These are phyloP conservation scores for Drosophila anomelani DNA, from an alignment of 2,888 invertebrate species.

Conservation along the genomic window DNA sequence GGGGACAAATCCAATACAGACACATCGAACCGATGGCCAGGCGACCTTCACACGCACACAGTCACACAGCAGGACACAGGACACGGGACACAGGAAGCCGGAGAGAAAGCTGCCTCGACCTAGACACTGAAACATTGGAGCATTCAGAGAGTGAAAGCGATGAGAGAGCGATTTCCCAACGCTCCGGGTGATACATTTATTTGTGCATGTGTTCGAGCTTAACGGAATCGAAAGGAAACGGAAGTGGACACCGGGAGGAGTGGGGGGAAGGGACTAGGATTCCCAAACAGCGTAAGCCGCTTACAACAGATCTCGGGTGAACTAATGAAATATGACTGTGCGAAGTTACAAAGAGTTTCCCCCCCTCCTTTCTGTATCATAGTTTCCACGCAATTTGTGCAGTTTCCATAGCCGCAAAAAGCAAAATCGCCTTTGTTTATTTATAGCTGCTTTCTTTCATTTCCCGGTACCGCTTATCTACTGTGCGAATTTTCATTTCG, in stretches of 20 bases:
- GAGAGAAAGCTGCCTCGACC: constrained; percentile 69
- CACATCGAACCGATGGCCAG: constrained; percentile 24
- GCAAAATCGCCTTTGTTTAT: constrained; percentile 2
- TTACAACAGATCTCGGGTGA: constrained; percentile 46
- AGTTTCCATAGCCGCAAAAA: constrained; percentile 5
- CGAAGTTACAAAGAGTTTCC: constrained; percentile 14
- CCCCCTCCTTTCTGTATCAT: neutral
- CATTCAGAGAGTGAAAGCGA: constrained; percentile 12
- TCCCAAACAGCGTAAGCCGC: constrained; percentile 63
- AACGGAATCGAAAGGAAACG: constrained; percentile 29
- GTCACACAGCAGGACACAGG: constrained; percentile 23
- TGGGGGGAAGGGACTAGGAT: neutral
- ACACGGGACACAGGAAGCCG: constrained; percentile 7
- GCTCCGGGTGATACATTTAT: constrained; percentile 32
- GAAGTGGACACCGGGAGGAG: constrained; percentile 12
- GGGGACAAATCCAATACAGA: constrained; percentile 20
- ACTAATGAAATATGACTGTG: constrained; percentile 9
- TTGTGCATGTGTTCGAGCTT: constrained; percentile 57
- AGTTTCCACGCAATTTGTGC: constrained; percentile 20
- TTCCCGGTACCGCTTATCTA: constrained; percentile 24
- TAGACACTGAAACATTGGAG: constrained; percentile 74
- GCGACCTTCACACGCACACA: constrained; percentile 25
- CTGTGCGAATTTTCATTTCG: constrained; percentile 12
- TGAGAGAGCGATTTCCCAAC: constrained; percentile 11
- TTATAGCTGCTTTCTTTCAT: neutral